Percentiles rank a stretch among this genome's conserved stretches.
phyloP scores from a whole-genome alignment of 2,113 vertebrate genomes.

The Miniopterus natalensis region DNA sequence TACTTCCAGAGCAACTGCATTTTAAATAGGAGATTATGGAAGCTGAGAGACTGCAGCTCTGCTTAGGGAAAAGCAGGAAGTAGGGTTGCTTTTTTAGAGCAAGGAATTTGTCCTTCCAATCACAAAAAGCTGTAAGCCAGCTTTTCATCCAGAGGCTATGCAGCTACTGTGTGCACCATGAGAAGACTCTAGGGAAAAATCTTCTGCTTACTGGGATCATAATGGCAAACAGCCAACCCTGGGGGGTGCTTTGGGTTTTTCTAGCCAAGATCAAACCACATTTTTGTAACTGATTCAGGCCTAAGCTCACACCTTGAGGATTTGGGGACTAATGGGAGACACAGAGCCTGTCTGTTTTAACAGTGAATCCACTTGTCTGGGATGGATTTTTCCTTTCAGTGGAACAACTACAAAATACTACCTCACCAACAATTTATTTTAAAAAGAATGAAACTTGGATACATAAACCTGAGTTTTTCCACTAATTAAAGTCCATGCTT shows the following conservation, averaged over 20 bases:
- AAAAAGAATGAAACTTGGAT: constrained; percentile 17
- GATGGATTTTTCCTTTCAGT: constrained; percentile 50
- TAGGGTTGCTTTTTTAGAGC: constrained; percentile 7
- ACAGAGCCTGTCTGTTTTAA: constrained; percentile 25
- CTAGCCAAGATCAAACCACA: neutral
- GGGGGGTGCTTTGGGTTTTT: neutral
- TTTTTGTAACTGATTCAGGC: neutral
- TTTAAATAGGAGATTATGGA: constrained; percentile 51
- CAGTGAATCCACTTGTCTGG: neutral
- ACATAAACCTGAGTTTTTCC: neutral
- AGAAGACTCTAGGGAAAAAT: neutral
- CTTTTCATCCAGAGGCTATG: constrained; percentile 35
- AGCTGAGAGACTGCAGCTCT: neutral
- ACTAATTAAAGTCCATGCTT: neutral
- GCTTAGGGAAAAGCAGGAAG: neutral
- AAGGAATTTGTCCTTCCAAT: neutral
- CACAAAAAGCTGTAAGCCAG: neutral
- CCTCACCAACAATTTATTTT: constrained; percentile 12
- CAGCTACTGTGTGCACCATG: neutral
- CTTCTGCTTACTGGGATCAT: neutral
- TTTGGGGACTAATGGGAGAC: neutral
- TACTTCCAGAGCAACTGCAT: constrained; percentile 49
- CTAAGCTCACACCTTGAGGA: neutral
- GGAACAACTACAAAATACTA: constrained; percentile 47
- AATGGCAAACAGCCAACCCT: neutral